Conservation (phyloP, 2,113 vertebrate species). For the Lota lota region DNA sequence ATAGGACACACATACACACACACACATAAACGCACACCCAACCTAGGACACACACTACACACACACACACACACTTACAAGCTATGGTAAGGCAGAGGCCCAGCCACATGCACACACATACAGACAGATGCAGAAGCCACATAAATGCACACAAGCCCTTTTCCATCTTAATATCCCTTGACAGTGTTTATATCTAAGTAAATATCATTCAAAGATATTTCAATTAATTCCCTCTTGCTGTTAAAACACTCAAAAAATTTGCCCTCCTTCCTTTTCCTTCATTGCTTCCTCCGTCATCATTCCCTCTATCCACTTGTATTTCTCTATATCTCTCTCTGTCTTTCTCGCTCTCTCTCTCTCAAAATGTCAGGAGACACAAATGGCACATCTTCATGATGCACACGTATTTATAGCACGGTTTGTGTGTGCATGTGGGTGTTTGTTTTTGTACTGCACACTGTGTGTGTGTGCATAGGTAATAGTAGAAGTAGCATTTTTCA, state of each 20-base stretch:
- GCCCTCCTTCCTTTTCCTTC: constrained; percentile 19
- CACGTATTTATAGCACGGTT: not conserved
- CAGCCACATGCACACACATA: not conserved
- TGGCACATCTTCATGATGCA: too few relatives aligned
- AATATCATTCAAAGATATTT: constrained; percentile 58
- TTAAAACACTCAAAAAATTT: constrained; percentile 21
- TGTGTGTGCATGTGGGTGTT: not conserved
- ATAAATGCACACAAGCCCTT: constrained; percentile 30
- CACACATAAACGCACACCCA: constrained; percentile 35
- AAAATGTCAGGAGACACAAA: too few relatives aligned
- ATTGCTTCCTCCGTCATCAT: not conserved
- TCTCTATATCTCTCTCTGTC: not conserved
- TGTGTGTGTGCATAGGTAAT: constrained; percentile 15
- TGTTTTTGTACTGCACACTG: not conserved
- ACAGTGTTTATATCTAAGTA: constrained; percentile 62
- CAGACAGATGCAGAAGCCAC: constrained; percentile 6
- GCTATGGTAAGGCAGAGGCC: too few relatives aligned
- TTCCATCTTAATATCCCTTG: constrained; percentile 59
- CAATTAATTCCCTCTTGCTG: constrained; percentile 55
- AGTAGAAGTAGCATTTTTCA: constrained; percentile 37
- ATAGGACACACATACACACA: constrained; percentile 52
- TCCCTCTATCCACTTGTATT: not conserved
- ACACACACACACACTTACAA: constrained; percentile 30
- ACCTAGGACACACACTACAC: not conserved
- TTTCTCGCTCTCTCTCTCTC: not conserved